Conservation (phyloP, 92 coral and sea anemone genomes). For the Desmophyllum pertusum region DNA sequence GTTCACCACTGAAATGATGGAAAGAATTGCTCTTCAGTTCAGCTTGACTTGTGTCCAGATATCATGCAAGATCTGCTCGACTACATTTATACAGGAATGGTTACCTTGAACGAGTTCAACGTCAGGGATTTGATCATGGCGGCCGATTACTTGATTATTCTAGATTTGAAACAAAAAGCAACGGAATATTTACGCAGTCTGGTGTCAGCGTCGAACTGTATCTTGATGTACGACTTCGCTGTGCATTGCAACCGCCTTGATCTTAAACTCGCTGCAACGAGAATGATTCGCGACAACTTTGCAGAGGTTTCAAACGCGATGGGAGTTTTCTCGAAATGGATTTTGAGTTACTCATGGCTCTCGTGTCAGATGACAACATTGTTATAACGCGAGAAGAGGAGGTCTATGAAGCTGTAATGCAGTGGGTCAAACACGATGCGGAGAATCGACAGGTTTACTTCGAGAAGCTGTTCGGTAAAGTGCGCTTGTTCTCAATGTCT, state of each 20-base stretch:
- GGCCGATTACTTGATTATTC: constrained; percentile 68
- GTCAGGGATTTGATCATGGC: constrained; percentile 66
- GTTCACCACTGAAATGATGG: constrained; percentile 68
- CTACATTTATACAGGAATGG: constrained; percentile 75
- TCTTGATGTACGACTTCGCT: constrained; percentile 52
- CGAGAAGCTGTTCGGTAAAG: constrained; percentile 58
- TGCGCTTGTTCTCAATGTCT: constrained; percentile 67
- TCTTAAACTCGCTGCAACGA: constrained; percentile 48
- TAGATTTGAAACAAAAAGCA: constrained; percentile 54
- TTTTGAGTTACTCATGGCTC: constrained; percentile 27
- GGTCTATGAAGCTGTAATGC: constrained; percentile 70
- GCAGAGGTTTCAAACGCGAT: constrained; percentile 51
- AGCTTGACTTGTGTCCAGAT: constrained; percentile 51
- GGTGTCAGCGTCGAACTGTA: constrained; percentile 57
- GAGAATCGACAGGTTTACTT: constrained; percentile 60
- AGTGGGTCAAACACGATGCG: constrained; percentile 75
- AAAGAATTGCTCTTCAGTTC: constrained; percentile 31
- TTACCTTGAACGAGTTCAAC: constrained; percentile 56
- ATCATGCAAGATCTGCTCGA: constrained; percentile 53
- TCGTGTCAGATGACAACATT: constrained; percentile 65
- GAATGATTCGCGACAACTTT: constrained; percentile 58
- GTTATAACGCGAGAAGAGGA: constrained; percentile 68
- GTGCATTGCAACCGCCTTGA: constrained; percentile 54
- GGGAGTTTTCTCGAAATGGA: constrained; percentile 50
- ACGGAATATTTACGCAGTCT: constrained; percentile 46